These are phyloP conservation scores for Zaprionus vittiger DNA, from an alignment of 1,140 invertebrate genomes.

Conservation along the genomic window DNA sequence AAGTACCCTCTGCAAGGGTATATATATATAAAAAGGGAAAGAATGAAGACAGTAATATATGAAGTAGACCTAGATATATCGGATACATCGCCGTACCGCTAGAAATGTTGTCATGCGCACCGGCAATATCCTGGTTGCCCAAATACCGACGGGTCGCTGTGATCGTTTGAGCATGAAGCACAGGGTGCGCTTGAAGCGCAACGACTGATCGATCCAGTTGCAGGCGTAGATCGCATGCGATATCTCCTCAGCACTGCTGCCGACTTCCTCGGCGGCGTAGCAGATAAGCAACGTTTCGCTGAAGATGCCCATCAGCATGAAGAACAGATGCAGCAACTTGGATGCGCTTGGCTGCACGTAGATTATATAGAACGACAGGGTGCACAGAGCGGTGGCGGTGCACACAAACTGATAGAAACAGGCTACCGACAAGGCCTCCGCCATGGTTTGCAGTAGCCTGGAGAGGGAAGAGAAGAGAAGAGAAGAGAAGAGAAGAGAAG, in stretches of 20 bases:
- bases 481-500: not conserved
- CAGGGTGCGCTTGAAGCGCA: constrained; percentile 49
- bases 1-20: too few relatives aligned
- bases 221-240: constrained; percentile 52
- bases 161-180: constrained; percentile 56
- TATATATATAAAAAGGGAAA: too few relatives aligned
- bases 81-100: constrained; percentile 41
- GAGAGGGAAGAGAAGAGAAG: not conserved
- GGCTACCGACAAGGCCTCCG: constrained; percentile 43
- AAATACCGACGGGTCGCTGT: constrained; percentile 45
- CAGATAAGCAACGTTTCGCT: constrained; percentile 63
- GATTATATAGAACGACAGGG: constrained; percentile 48
- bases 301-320: constrained; percentile 38
- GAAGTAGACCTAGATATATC: not conserved
- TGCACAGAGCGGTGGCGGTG: constrained; percentile 56
- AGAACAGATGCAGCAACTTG: constrained; percentile 22
- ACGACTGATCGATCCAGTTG: constrained; percentile 66
- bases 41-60: too few relatives aligned
- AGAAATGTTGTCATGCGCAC: constrained; percentile 57
- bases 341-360: constrained; percentile 36
- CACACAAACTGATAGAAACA: constrained; percentile 62
- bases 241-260: constrained; percentile 41
- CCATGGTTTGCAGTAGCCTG: constrained; percentile 7
- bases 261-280: constrained; percentile 57
- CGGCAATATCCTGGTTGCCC: constrained; percentile 50